Percentiles rank a stretch among this genome's conserved stretches.
These are phyloP conservation scores for Drosophila bipectinata DNA, from an alignment of 1,140 invertebrate genomes.

Conservation along the genomic window DNA sequence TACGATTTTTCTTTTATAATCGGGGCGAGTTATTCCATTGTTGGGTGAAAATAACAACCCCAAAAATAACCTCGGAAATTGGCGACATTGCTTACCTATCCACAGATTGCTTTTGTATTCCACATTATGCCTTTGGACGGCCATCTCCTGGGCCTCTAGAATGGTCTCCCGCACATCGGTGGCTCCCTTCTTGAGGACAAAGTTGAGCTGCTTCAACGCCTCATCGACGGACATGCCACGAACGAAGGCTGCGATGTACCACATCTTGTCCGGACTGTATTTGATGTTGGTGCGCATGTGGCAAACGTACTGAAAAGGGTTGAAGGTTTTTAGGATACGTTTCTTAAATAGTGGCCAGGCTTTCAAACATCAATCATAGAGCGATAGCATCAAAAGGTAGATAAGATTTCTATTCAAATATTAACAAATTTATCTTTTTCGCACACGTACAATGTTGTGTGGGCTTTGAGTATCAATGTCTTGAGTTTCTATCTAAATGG, in stretches of 20 bases:
- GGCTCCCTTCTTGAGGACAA: conserved; percentile 93
- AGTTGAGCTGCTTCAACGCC: conserved; percentile 95
- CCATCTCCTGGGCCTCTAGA: conserved; percentile 94
- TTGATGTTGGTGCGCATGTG: conserved; percentile 93
- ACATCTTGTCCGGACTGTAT: conserved; percentile 96
- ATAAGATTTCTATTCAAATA: too few relatives aligned
- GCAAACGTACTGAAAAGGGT: conserved; percentile 91
- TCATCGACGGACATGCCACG: conserved; percentile 97
- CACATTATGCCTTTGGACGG: conserved; percentile 95
- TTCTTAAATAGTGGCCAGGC: too few relatives aligned
- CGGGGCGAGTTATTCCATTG: neutral
- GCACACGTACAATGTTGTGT: too few relatives aligned
- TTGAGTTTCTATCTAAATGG: too few relatives aligned
- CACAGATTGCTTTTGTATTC: conserved; percentile 98
- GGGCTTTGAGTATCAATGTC: too few relatives aligned
- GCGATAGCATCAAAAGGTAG: too few relatives aligned
- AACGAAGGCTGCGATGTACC: conserved; percentile 94
- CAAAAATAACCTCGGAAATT: neutral
- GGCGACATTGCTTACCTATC: conserved; percentile 90
- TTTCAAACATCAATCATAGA: too few relatives aligned
- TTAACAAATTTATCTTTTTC: too few relatives aligned
- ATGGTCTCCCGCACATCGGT: conserved; percentile 91
- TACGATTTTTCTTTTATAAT: too few relatives aligned
- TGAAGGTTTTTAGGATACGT: neutral
- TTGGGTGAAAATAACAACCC: neutral